These are phyloP conservation scores for Dascyllus trimaculatus DNA, from an alignment of 2,113 vertebrate species.

Conservation along the genomic window DNA sequence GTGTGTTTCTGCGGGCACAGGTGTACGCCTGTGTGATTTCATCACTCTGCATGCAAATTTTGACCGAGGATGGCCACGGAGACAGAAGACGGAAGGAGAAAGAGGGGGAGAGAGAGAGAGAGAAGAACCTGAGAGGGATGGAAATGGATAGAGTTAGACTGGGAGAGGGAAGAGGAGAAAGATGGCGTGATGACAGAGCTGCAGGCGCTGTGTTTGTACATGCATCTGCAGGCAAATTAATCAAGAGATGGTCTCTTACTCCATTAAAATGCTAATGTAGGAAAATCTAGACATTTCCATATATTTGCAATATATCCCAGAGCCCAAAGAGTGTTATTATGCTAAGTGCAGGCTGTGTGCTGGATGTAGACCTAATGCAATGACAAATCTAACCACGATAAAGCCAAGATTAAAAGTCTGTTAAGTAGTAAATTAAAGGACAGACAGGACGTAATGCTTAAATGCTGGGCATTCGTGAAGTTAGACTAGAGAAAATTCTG, in stretches of 20 bases:
- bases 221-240: constrained; percentile 78
- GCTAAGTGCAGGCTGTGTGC: constrained; percentile 51
- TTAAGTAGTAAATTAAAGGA: constrained; percentile 30
- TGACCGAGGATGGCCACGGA: constrained; percentile 12
- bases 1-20: constrained; percentile 67
- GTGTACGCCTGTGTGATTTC: constrained; percentile 68
- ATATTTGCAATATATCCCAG: constrained; percentile 73
- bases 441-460: not conserved
- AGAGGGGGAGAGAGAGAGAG: constrained; percentile 7
- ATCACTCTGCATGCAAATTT: constrained; percentile 79
- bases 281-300: constrained; percentile 76
- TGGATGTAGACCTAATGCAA: constrained; percentile 49
- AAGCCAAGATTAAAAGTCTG: constrained; percentile 53
- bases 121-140: constrained; percentile 28
- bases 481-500: constrained; percentile 12
- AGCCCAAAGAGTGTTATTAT: constrained; percentile 65
- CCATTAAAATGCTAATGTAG: constrained; percentile 86
- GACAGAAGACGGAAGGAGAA: constrained; percentile 19
- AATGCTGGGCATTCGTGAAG: not conserved
- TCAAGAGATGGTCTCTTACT: constrained; percentile 68
- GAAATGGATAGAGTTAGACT: constrained; percentile 56
- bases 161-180: constrained; percentile 42
- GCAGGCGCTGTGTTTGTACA: constrained; percentile 75
- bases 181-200: constrained; percentile 68
- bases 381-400: constrained; percentile 46